phyloP scores from a whole-genome alignment of 2,797 vertebrate species.

The Xiphophorus birchmanni region DNA sequence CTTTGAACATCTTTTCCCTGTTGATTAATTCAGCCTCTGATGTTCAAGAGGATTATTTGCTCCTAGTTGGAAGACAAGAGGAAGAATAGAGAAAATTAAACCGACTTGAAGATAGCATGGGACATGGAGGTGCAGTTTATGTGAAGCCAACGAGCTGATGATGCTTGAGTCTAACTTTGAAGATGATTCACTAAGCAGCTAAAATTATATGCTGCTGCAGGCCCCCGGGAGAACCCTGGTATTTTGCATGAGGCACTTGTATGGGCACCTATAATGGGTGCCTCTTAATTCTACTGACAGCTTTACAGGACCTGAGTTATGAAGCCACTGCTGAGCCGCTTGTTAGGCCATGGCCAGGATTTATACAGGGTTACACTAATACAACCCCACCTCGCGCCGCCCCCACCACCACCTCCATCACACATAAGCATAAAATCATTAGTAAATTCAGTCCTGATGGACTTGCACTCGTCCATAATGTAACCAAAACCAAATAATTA shows the following conservation, averaged over 20 bases:
- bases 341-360: constrained; percentile 72
- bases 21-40: constrained; percentile 45
- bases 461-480: constrained; percentile 41
- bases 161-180: constrained; percentile 56
- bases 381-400: constrained; percentile 24
- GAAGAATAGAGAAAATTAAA: not conserved
- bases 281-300: constrained; percentile 84
- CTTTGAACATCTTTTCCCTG: constrained; percentile 35
- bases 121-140: constrained; percentile 32
- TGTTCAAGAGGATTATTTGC: constrained; percentile 22
- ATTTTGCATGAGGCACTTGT: constrained; percentile 78
- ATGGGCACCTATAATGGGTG: constrained; percentile 80
- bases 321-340: constrained; percentile 64
- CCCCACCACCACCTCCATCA: constrained; percentile 32
- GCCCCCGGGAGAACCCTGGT: constrained; percentile 69
- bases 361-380: constrained; percentile 73
- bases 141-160: constrained; percentile 28
- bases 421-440: constrained; percentile 30
- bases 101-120: constrained; percentile 15
- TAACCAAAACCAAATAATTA: constrained; percentile 47
- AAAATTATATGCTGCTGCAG: constrained; percentile 73
- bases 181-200: constrained; percentile 83
- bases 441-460: constrained; percentile 33
- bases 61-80: constrained; percentile 32
- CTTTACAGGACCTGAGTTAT: constrained; percentile 83